Evolutionary conservation across 2,113 vertebrate species (phyloP), one percentile per base, ranked within the genome.

Genomic region (Menura novaehollandiae): DNA sequence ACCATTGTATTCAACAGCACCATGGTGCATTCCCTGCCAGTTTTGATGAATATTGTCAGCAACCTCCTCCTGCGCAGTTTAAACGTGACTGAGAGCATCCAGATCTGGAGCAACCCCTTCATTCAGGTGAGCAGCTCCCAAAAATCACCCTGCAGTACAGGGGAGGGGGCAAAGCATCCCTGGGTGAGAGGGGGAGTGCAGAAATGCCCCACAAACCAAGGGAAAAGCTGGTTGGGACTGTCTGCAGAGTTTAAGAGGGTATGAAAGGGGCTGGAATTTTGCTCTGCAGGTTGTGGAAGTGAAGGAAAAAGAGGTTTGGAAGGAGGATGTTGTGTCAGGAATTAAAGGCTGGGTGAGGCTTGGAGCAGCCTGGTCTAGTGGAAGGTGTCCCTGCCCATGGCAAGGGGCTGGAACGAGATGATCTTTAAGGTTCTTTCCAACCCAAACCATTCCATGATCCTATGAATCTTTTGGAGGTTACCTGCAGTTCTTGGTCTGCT

Each of bases 81-180:
- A 30, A 99, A 99, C 1, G 98, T 98, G 15, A 98, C 98, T 0
- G 98, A 99, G 52, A 98, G 39, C 46, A 99, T 99, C 93, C 97
- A 98, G 23, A 97, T 99, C 67, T 99, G 99, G 99, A 99, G 98
- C 96, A 99, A 99, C 91, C 99, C 99, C 1, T 99, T 99, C 20
- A 49, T 98, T 24, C 97, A 98, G 95, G 98, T 98, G 96, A 98
- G 97, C 76, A 64, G 63, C 77, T 28, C 64, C 79, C 23, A 39
- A 32, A 87, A 55, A 22, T 10, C 79, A 1, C 56, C 53, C 39
- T 13, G 11, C 20, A 32, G 1, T 23, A 12, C 3, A 2, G 9
- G 3, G 44, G 2, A 47, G 44, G 33, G 15, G 55, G 4, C 28
- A 60, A 0, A 79, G 73, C 56, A 33, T 32, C 62, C 33, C 58